A percentile compares a stretch with the other conserved stretches of the same genome.
Evolutionary conservation across 2,113 vertebrate genomes (phyloP).

Genomic region (Setophaga kirtlandii): DNA sequence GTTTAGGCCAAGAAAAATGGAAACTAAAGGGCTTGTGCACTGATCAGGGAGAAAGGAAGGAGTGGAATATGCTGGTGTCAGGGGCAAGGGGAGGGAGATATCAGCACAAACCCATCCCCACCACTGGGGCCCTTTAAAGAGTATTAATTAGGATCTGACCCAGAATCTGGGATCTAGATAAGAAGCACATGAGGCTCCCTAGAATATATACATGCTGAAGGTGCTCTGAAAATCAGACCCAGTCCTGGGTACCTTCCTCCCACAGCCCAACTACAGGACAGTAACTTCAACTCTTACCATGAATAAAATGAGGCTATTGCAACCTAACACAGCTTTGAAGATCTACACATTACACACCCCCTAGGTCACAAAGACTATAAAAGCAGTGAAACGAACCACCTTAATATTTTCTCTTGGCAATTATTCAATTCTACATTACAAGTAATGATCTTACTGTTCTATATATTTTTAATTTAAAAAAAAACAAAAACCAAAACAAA

Average conservation of each 20-base stretch:
- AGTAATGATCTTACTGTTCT: background rate
- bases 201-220: background rate
- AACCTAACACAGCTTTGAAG: background rate
- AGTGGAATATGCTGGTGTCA: background rate
- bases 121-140: background rate
- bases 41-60: background rate
- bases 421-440: background rate
- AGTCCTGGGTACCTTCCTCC: background rate
- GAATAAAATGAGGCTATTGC: background rate
- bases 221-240: background rate
- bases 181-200: fast-evolving
- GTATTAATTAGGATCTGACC: background rate
- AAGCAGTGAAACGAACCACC: background rate
- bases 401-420: background rate
- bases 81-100: background rate
- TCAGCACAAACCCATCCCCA: background rate
- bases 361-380: background rate
- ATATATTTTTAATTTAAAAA: background rate
- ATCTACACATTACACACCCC: background rate
- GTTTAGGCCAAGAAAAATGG: background rate
- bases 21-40: background rate
- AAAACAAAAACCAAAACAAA: background rate
- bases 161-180: background rate
- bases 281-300: background rate
- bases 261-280: background rate